These are phyloP conservation scores for Anaspis maculata DNA, from an alignment of 2,888 invertebrate genomes.

Conservation along the genomic window DNA sequence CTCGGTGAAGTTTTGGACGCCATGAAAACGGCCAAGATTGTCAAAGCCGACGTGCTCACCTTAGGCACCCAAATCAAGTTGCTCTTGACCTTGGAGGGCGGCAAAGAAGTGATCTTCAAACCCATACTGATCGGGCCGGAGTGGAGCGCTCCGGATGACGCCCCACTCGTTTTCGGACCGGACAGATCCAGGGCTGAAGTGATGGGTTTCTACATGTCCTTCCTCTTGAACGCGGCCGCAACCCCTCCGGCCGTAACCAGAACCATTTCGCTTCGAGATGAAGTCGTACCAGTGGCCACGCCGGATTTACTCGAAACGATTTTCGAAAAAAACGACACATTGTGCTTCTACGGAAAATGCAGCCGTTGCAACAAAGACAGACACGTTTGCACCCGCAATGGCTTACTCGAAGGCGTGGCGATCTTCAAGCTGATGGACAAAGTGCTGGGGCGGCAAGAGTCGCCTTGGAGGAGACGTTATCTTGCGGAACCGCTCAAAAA, in stretches of 20 bases:
- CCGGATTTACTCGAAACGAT: conserved; percentile 60
- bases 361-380: conserved; percentile 78
- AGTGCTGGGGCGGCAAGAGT: conserved; percentile 61
- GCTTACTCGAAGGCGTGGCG: conserved; percentile 47
- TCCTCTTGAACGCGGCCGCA: conserved; percentile 70
- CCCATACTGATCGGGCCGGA: conserved; percentile 88
- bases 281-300: conserved; percentile 64
- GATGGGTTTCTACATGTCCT: conserved; percentile 80
- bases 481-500: conserved; percentile 61
- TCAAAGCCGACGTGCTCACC: conserved; percentile 67
- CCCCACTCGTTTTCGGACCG: conserved; percentile 80
- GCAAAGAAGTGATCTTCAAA: conserved; percentile 79
- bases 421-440: not conserved
- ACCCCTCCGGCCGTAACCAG: conserved; percentile 76
- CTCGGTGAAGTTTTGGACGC: conserved; percentile 59
- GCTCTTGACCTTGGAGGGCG: conserved; percentile 62
- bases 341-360: conserved; percentile 86
- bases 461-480: conserved; percentile 76
- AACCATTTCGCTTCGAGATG: conserved; percentile 57
- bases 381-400: conserved; percentile 72
- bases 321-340: conserved; percentile 52
- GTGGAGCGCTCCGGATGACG: conserved; percentile 70
- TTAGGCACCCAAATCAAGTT: conserved; percentile 89
- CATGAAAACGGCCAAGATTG: conserved; percentile 58
- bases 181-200: conserved; percentile 91